These are phyloP conservation scores for Epinephelus moara DNA, from an alignment of 2,113 vertebrate species.

Conservation along the genomic window DNA sequence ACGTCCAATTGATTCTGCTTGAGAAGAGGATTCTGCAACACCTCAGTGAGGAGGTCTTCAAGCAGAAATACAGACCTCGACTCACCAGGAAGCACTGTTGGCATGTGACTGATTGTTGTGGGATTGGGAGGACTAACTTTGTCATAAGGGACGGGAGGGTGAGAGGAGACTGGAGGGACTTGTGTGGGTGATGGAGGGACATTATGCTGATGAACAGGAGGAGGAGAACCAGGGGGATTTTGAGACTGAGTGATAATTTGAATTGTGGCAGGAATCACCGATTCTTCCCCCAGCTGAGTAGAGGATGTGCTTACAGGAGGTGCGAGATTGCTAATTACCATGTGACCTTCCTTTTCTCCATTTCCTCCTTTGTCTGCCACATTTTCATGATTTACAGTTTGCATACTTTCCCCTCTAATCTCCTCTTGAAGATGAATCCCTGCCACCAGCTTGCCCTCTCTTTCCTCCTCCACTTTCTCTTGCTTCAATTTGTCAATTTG, in stretches of 20 bases:
- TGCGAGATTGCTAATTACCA: constrained; percentile 9
- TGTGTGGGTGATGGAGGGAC: constrained; percentile 18
- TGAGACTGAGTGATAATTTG: constrained; percentile 32
- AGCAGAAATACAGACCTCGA: constrained; percentile 8
- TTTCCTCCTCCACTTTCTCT: constrained; percentile 47
- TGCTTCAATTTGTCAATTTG: not conserved
- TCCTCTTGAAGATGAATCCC: constrained; percentile 38
- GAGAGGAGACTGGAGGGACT: not conserved
- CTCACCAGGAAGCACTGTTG: constrained; percentile 1
- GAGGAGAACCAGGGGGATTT: constrained; percentile 26
- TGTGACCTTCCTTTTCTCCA: constrained; percentile 28
- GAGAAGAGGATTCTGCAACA: constrained; percentile 22
- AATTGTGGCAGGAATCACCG: constrained; percentile 12
- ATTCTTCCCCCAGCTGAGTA: constrained; percentile 12
- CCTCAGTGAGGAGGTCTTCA: constrained; percentile 42
- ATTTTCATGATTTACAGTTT: constrained; percentile 3
- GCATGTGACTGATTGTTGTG: constrained; percentile 1
- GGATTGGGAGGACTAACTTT: constrained; percentile 4
- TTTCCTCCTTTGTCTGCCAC: constrained; percentile 5
- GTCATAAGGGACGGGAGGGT: not conserved
- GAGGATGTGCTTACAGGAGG: constrained; percentile 44
- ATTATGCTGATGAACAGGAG: constrained; percentile 7
- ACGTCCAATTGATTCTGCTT: constrained; percentile 29
- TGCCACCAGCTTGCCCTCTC: constrained; percentile 52
- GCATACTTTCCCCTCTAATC: not conserved